Conservation (phyloP, 2,113 vertebrate species). For the Pomatostomus ruficeps region DNA sequence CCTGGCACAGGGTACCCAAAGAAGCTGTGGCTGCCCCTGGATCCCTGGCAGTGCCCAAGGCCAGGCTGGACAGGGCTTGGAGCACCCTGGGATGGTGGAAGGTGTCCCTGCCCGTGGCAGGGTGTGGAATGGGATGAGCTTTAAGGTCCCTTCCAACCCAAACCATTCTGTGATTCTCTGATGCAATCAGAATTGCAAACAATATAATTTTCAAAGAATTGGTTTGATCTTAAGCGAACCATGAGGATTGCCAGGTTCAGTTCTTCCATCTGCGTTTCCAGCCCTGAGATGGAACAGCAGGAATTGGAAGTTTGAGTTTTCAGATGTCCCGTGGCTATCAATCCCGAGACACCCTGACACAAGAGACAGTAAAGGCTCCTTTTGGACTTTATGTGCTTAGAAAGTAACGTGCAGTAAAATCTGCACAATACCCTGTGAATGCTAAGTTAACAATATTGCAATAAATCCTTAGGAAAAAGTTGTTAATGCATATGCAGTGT, state of each 20-base stretch:
- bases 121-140: accelerated
- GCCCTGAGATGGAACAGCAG: neutral
- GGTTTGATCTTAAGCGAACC: neutral
- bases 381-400: neutral
- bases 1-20: neutral
- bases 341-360: neutral
- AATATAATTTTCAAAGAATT: neutral
- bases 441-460: neutral
- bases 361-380: neutral
- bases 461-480: neutral
- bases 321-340: neutral
- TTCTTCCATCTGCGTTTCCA: neutral
- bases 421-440: neutral
- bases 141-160: neutral
- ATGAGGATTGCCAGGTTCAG: accelerated
- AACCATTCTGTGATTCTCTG: neutral
- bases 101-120: no score
- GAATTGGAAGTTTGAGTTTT: neutral
- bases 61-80: accelerated
- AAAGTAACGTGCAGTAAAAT: neutral
- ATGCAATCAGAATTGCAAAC: neutral
- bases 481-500: neutral
- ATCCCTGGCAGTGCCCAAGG: neutral
- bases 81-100: neutral
- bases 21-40: neutral